Percentiles rank a stretch among this genome's conserved stretches.
Evolutionary conservation across 2,888 invertebrate genomes (phyloP).

Genomic region (Fragum fragum): DNA sequence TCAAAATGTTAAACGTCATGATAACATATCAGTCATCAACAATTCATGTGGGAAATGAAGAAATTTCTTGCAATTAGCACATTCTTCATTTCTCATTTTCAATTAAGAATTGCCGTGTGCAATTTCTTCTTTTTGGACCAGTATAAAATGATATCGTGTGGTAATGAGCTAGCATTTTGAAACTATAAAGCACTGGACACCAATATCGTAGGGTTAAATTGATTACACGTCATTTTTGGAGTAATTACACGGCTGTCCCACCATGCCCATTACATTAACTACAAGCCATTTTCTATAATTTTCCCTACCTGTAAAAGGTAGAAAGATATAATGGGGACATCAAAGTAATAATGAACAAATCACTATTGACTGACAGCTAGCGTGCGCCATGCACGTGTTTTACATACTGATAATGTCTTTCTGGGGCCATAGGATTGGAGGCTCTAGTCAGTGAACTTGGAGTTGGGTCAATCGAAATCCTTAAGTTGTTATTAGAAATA

Average conservation of each 20-base stretch:
- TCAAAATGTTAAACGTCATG: too few species aligned
- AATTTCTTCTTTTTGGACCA: neutral
- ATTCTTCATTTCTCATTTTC: too few species aligned
- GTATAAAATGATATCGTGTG: too few species aligned
- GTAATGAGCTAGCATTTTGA: too few species aligned
- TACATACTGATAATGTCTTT: neutral
- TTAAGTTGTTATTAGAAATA: too few species aligned
- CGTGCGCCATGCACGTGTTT: neutral
- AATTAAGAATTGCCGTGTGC: too few species aligned
- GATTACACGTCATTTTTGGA: conserved; percentile 33
- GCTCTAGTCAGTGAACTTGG: too few species aligned
- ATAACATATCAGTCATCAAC: too few species aligned
- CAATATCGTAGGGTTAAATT: conserved; percentile 18
- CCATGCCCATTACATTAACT: conserved; percentile 36
- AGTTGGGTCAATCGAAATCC: too few species aligned
- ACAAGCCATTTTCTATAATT: conserved; percentile 54
- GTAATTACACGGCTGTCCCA: conserved; percentile 39
- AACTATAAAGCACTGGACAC: neutral
- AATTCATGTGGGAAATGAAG: too few species aligned
- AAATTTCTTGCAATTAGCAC: too few species aligned
- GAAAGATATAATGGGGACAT: conserved; percentile 23
- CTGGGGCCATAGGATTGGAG: too few species aligned
- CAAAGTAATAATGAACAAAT: conserved; percentile 30
- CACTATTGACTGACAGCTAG: conserved; percentile 8
- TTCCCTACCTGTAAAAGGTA: conserved; percentile 29